phyloP scores from a whole-genome alignment of 2,888 invertebrate species.

The Fragum sueziense region DNA sequence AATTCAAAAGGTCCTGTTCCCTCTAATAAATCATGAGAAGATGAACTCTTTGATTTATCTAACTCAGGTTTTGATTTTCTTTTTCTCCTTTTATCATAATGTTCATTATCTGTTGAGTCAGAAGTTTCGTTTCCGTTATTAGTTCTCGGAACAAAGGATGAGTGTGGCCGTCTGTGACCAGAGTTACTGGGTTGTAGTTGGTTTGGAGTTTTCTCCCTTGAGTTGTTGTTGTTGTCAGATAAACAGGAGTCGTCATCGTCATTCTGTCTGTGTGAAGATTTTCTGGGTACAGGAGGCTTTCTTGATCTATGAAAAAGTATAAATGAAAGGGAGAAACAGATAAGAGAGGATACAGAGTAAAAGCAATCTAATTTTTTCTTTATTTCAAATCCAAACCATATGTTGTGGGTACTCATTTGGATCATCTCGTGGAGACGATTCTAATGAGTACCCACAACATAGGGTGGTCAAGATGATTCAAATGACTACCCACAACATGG shows the following conservation, averaged over 20 bases:
- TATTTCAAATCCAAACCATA: no score
- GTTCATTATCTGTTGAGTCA: conserved; percentile 77
- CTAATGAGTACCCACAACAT: no score
- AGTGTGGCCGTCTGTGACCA: conserved; percentile 38
- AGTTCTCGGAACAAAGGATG: conserved; percentile 38
- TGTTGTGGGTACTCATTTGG: no score
- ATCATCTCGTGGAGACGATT: no score
- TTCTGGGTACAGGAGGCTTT: neutral
- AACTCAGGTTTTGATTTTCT: conserved; percentile 68
- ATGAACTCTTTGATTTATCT: conserved; percentile 75
- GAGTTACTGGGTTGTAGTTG: conserved; percentile 34
- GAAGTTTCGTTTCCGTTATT: conserved; percentile 63
- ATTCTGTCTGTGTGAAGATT: conserved; percentile 6
- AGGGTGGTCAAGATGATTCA: no score
- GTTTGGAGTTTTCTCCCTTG: conserved; percentile 38
- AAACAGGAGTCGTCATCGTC: conserved; percentile 53
- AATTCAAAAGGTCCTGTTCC: conserved; percentile 19
- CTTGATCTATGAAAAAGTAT: no score
- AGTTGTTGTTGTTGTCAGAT: conserved; percentile 55
- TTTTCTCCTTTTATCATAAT: conserved; percentile 56
- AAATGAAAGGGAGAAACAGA: no score
- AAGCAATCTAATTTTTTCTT: no score
- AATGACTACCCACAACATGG: no score
- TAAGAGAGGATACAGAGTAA: neutral
- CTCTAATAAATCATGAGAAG: conserved; percentile 65